These are phyloP conservation scores for Scolopax rusticola DNA, from an alignment of 2,797 vertebrate genomes.

Conservation along the genomic window DNA sequence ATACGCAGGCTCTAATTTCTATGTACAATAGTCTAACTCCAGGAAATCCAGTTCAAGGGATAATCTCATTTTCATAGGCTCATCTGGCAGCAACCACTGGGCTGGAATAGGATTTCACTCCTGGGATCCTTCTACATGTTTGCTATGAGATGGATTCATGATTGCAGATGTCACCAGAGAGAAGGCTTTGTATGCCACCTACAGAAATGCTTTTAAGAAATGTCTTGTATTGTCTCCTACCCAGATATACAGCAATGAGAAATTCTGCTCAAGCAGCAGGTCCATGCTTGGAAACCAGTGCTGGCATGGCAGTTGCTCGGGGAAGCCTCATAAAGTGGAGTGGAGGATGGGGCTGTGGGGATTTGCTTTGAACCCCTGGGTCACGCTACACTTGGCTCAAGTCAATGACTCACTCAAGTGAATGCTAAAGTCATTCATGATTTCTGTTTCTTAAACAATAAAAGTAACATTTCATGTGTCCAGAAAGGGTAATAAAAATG, in stretches of 20 bases:
- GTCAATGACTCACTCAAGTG: neutral
- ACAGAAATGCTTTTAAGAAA: neutral
- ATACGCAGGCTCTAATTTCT: neutral
- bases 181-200: neutral
- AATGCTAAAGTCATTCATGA: slow-evolving; percentile 40
- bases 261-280: neutral
- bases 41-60: neutral
- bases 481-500: slow-evolving; percentile 51
- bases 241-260: neutral
- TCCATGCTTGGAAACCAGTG: neutral
- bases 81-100: neutral
- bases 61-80: neutral
- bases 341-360: neutral
- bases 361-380: neutral
- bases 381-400: neutral
- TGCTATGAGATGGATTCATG: neutral
- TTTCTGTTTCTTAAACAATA: slow-evolving; percentile 38
- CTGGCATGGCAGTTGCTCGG: neutral
- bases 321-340: neutral
- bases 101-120: neutral
- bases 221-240: neutral
- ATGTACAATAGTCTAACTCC: neutral
- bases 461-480: slow-evolving; percentile 34
- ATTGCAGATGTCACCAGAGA: neutral
- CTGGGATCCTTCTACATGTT: neutral